phyloP scores from a whole-genome alignment of 2,888 invertebrate genomes.

The Lasioglossum lativentre region DNA sequence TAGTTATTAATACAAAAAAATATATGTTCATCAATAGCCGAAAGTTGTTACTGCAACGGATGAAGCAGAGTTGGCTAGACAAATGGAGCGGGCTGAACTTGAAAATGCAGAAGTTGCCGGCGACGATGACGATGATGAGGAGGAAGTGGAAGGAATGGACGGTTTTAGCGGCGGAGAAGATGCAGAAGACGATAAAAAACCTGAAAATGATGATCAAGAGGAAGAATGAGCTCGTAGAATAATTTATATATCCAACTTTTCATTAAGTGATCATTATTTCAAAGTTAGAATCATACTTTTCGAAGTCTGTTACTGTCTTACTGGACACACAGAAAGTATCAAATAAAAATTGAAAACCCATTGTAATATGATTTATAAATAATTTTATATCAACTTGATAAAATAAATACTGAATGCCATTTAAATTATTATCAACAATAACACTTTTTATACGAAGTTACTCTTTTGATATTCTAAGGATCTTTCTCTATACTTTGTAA shows the following conservation, averaged over 20 bases:
- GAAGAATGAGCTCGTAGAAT: conserved; percentile 75
- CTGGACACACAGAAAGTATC: conserved; percentile 43
- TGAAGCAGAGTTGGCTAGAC: conserved; percentile 96
- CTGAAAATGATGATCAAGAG: conserved; percentile 75
- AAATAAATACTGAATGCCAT: conserved; percentile 55
- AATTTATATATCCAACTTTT: conserved; percentile 49
- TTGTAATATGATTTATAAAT: conserved; percentile 61
- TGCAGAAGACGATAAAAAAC: conserved; percentile 78
- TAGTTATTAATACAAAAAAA: background rate
- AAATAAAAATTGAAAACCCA: conserved; percentile 54
- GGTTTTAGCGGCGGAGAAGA: conserved; percentile 85
- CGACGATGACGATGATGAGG: conserved; percentile 94
- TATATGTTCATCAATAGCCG: conserved; percentile 87
- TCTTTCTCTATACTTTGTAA: background rate
- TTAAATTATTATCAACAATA: conserved; percentile 3
- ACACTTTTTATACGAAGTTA: background rate
- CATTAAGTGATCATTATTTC: conserved; percentile 49
- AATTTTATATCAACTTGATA: conserved; percentile 62
- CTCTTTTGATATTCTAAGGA: background rate
- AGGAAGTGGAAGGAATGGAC: conserved; percentile 89
- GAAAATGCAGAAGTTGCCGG: conserved; percentile 98
- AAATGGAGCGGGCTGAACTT: conserved; percentile 96
- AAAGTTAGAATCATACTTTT: conserved; percentile 41
- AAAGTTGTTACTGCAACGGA: conserved; percentile 99
- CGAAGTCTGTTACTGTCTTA: conserved; percentile 44